Evolutionary conservation across 2,888 invertebrate genomes (phyloP), one percentile per base, ranked within the genome.

Genomic region (Aromia moschata): DNA sequence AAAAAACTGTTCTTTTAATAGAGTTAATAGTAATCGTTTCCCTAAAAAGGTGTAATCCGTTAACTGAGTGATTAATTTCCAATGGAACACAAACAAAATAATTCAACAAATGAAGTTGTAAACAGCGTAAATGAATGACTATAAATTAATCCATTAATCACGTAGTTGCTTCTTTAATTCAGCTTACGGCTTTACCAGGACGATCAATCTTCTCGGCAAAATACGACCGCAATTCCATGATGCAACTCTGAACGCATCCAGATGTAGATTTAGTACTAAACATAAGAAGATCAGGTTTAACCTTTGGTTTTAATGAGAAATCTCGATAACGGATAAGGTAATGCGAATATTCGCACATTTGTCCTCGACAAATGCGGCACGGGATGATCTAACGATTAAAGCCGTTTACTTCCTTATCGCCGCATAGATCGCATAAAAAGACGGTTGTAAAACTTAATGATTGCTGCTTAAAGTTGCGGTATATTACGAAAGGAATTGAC

Each of bases 311-410:
- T 33, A 46, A 46, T 46, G 33, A 33, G 36, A 36, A 46, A 16
- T 33, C 46, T 46, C 9, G n/a, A n/a, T n/a, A n/a, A n/a, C n/a
- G 11, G 16, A 33, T 17, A 33, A 11, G 17, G n/a, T 11, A 36
- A 36, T n/a, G 36, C 46, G 46, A 30, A n/a, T 15, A 46, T 17
- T 46, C 46, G 36, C 46, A 46, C 46, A 46, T 46, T 36, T 46
- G 16, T 46, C 46, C 11, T 46, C 40, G 15, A 12, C 40, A 40
- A 15, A 40, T 40, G 15, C 15, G 40, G 40, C 15, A 16, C 14
- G 40, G 40, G 16, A 4, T 40, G 40, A 15, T 40, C 15, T 16
- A 40, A 15, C 40, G 40, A 40, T 40, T 40, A 16, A 9, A 40
- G 15, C 40, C n/a, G 16, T 40, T 40, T 40, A 40, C 40, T 15